Evolutionary conservation across 1,140 invertebrate genomes (phyloP).

Genomic region (Acyrthosiphon pisum): DNA sequence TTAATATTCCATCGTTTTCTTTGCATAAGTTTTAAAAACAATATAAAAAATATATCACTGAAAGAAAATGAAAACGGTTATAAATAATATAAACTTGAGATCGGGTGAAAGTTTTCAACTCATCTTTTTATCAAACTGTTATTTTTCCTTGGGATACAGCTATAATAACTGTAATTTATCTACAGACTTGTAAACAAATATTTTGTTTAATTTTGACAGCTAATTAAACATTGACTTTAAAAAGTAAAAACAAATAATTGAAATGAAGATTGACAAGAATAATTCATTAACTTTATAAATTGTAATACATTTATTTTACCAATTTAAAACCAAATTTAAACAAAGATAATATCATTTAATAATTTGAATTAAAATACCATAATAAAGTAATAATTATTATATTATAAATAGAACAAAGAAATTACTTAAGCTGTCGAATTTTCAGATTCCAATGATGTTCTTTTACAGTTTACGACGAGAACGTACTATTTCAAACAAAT

Average conservation of each 20-base stretch:
- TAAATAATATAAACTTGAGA: neutral
- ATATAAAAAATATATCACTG: neutral
- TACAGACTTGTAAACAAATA: conserved; percentile 24
- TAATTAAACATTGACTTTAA: conserved; percentile 25
- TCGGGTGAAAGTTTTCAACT: neutral
- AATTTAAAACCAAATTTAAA: neutral
- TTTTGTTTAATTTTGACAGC: conserved; percentile 4
- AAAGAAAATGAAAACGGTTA: neutral
- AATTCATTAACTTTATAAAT: neutral
- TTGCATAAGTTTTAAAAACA: conserved; percentile 10
- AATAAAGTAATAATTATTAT: conserved; percentile 1
- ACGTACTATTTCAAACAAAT: neutral
- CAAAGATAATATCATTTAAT: neutral
- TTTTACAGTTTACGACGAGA: neutral
- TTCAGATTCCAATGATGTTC: neutral
- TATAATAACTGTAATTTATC: neutral
- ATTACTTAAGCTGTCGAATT: too few relatives aligned
- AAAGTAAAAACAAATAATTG: neutral
- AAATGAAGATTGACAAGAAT: neutral
- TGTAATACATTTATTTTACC: neutral
- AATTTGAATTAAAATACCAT: neutral
- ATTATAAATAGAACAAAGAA: neutral
- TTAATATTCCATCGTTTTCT: neutral
- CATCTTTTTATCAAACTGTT: neutral
- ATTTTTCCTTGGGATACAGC: neutral